These are phyloP conservation scores for Ramazzottius varieornatus DNA, from an alignment of 2,888 invertebrate genomes.

Conservation along the genomic window DNA sequence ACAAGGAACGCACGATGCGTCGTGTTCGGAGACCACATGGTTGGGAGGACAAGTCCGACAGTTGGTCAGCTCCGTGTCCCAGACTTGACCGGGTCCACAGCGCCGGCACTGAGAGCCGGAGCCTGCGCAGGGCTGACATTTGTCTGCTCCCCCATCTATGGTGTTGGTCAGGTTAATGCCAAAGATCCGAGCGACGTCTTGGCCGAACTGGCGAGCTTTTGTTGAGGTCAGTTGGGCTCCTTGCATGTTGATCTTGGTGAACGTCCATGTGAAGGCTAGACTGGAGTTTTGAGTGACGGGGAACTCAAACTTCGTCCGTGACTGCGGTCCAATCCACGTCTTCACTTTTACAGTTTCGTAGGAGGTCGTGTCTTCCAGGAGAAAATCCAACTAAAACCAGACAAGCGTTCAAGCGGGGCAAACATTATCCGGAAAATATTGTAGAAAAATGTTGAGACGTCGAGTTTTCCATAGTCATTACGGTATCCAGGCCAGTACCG, in stretches of 20 bases:
- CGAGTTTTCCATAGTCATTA: no score
- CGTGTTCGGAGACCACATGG: constrained; percentile 9
- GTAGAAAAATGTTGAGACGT: no score
- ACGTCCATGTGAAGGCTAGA: constrained; percentile 27
- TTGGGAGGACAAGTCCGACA: background rate
- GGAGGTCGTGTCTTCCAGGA: background rate
- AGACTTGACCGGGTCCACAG: constrained; percentile 23
- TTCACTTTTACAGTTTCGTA: background rate
- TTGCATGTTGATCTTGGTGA: constrained; percentile 20
- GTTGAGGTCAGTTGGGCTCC: constrained; percentile 11
- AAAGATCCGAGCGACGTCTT: constrained; percentile 28
- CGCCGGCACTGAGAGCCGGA: constrained; percentile 18
- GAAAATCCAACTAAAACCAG: constrained; percentile 6
- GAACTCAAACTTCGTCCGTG: constrained; percentile 9
- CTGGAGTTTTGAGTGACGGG: constrained; percentile 22
- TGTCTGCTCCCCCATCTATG: constrained; percentile 29
- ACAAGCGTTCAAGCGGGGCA: background rate
- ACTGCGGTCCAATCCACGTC: background rate
- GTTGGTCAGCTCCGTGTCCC: constrained; percentile 12
- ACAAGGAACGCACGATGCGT: constrained; percentile 11
- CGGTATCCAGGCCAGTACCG: no score
- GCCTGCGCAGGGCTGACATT: constrained; percentile 17
- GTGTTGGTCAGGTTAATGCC: constrained; percentile 31
- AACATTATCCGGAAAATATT: no score
- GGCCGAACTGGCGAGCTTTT: constrained; percentile 10